Evolutionary conservation across 2,797 vertebrate genomes (phyloP), one percentile per base, ranked within the genome.

Genomic region (Helostoma temminkii): DNA sequence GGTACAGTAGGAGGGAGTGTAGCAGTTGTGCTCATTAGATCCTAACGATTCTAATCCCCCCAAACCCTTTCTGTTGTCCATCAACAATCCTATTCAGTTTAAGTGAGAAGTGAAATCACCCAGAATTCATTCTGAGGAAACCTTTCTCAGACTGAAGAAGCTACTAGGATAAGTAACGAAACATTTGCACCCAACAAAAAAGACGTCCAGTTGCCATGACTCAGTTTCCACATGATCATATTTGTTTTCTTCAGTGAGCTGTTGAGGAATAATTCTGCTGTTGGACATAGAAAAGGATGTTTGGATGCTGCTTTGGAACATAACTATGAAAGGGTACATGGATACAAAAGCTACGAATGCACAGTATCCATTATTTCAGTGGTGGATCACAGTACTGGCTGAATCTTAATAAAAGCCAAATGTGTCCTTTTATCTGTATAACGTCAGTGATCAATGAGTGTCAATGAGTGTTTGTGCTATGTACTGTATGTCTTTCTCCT

Each of bases 381-480:
- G 39, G 10, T 45, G 21, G 32, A 66, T 10, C 10, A 70, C 65
- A 54, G 22, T 16, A 74, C 22, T 39, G 39, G 16, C 53, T 67
- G 37, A 54, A 72, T 67, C 64, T 26, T 70, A 61, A 77, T 80
- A 57, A 71, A 80, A 81, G 66, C 60, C 24, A 69, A 74, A 66
- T 16, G 15, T 71, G 26, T 71, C 26, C 70, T 72, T 81, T 77
- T 69, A n/a, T n/a, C n/a, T n/a, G n/a, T n/a, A 76, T 5, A 66
- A 46, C 71, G 63, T 24, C 28, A 64, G 28, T 61, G 70, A 81
- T 78, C 74, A 67, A 69, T 80, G 42, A 39, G 28, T 37, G 15
- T 67, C 36, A 59, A 16, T 19, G 15, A n/a, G 36, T 42, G 21
- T 65, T 16, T 41, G 25, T 34, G 34, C 4, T 57, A 14, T 70